Evolutionary conservation across 2,113 vertebrate species (phyloP), one percentile per base, ranked within the genome.

Genomic region (Panthera leo): DNA sequence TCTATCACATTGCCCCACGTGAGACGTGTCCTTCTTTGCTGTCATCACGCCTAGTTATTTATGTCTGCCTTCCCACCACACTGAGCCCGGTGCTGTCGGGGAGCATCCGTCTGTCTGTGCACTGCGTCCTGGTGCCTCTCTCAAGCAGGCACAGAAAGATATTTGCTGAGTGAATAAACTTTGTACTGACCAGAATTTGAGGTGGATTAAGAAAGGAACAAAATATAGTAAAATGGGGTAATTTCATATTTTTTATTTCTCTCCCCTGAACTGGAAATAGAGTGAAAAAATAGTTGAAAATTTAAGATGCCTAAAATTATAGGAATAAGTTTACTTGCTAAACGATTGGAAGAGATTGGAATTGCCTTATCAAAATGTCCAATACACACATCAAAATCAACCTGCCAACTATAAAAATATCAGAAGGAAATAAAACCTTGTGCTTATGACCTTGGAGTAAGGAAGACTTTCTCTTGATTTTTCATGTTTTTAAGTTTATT

Each of bases 21-120:
- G 6, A 11, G 51, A n/a, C 0, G 0, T 10, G 13, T 18, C n/a
- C 78, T 78, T n/a, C 11, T 5, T 16, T 4, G 3, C 34, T 7
- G 18, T 23, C 9, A 3, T 16, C 55, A 27, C 65, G 0, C 18
- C 7, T 18, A 65, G 58, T 29, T 16, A 1, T 7, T 18, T 23
- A 9, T 36, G 31, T 45, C 34, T 65, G 61, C 19, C 21, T 45
- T 36, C 34, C 13, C 7, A 0, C 45, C 25, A 42, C 31, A 23
- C 68, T 19, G 7, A 16, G 21, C 5, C 1, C 8, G 6, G 27
- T 1, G 0, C 29, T 10, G 80, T 16, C 7, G 0, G 21, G 48
- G 36, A 12, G 11, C 6, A 7, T 29, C 73, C 8, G 19, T 67
- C 65, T n/a, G 2, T n/a, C 67, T n/a, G 23, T 9, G 1, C 15